Evolutionary conservation across 1,140 invertebrate species (phyloP).

Genomic region (Drosophila grimshawi): DNA sequence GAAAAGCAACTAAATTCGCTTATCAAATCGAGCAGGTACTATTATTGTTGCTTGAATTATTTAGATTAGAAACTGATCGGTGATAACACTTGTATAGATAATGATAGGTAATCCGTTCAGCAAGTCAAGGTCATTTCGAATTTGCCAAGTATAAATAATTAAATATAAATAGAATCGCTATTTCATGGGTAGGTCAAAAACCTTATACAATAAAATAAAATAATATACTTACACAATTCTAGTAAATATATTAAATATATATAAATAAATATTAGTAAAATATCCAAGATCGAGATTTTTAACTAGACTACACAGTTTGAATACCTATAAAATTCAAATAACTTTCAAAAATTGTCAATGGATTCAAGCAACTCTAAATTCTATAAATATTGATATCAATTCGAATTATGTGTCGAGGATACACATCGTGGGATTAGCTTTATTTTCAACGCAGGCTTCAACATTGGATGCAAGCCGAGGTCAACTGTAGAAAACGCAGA

Average conservation of each 20-base stretch:
- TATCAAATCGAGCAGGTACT: not conserved
- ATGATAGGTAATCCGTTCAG: too few species aligned
- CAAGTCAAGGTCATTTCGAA: too few species aligned
- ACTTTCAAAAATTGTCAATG: too few species aligned
- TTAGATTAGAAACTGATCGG: not conserved
- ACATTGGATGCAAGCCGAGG: not conserved
- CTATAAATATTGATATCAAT: too few species aligned
- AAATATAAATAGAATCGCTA: conserved; percentile 21
- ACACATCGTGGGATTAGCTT: not conserved
- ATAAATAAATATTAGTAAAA: too few species aligned
- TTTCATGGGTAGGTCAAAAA: conserved; percentile 45
- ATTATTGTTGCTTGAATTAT: not conserved
- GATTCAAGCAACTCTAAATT: too few species aligned
- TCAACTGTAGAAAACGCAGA: conserved; percentile 26
- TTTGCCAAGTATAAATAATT: not conserved
- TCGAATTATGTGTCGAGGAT: not conserved
- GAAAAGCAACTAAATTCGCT: not conserved
- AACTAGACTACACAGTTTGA: too few species aligned
- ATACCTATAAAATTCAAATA: too few species aligned
- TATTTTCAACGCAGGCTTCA: not conserved
- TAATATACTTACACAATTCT: not conserved
- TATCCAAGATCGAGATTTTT: too few species aligned
- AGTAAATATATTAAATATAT: too few species aligned
- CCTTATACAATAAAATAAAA: not conserved
- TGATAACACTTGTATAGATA: not conserved